phyloP scores from a whole-genome alignment of 2,113 vertebrate genomes.

The Progne subis region DNA sequence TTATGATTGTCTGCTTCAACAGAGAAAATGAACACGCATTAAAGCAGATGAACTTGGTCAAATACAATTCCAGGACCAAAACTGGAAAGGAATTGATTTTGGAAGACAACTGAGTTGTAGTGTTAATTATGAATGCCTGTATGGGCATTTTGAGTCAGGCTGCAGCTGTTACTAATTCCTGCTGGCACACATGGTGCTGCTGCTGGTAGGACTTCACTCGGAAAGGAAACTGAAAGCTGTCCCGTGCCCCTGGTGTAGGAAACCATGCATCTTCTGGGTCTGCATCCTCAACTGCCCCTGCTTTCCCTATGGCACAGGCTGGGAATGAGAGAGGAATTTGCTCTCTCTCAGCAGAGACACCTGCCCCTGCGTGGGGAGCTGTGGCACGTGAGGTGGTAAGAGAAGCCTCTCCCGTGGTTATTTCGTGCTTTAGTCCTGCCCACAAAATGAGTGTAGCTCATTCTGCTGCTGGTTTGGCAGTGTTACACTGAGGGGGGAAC shows the following conservation, averaged over 20 bases:
- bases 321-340: rapidly evolving
- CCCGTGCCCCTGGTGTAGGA: not conserved
- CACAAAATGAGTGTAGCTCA: not conserved
- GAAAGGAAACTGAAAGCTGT: not conserved
- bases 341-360: not conserved
- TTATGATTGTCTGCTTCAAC: not conserved
- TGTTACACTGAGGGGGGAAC: not conserved
- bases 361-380: not conserved
- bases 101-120: not conserved
- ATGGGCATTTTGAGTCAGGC: not conserved
- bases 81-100: conserved; percentile 42
- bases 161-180: not conserved
- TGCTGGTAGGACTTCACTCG: not conserved
- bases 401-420: not conserved
- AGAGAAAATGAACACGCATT: not conserved
- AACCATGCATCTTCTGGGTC: not conserved
- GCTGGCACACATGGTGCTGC: not conserved
- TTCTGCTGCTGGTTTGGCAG: not conserved
- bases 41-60: conserved; percentile 44
- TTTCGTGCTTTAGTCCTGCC: not conserved
- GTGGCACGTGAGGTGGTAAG: not conserved
- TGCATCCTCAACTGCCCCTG: not conserved
- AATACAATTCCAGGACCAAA: conserved; percentile 13
- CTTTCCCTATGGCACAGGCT: not conserved
- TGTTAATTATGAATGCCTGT: conserved; percentile 53